Base-by-base conservation (phyloP, 2,888 invertebrate species). In the Torymus auratus region DNA sequence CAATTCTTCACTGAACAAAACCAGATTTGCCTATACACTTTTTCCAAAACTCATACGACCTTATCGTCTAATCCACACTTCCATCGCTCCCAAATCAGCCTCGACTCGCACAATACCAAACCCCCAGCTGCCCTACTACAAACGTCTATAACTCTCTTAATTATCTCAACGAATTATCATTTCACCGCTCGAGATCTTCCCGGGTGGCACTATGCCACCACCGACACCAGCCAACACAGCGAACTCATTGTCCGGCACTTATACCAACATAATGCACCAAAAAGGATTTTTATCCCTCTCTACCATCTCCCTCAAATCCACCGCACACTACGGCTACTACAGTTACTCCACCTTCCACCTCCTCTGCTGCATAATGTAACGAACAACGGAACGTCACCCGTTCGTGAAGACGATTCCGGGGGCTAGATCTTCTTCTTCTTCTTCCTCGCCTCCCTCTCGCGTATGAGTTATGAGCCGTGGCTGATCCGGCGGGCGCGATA, bases 401-500 rank as follows among this genome's bases (percentile, higher is more conserved):
- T 87, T 86, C 86, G 85, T 83, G 83, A 87, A 88, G 89, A 41
- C 41, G 41, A 41, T 41, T 41, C 41, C 7, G 41, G 7, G 41
- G 41, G 41, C 41, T 41, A 41, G 41, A 41, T 41, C 41, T 41
- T 41, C 41, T 41, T 41, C 41, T 41, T 41, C 41, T 41, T 41
- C 41, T 41, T 41, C 41, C 1, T 41, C 28, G 3, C 5, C 28
- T 28, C 41, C 7, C 41, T 73, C 56, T 69, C 80, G 76, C 82
- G 68, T 84, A 84, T 85, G 86, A 86, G 85, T 85, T 85, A 85
- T 84, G 84, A 83, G 83, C 84, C 85, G 85, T 83, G 83, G 86
- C 87, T 88, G 89, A 90, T 89, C 88, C 89, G 69, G 73, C 89
- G 70, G 74, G 41, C 82, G 84, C 85, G 88, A 89, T 89, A 89